A percentile compares a stretch with the other conserved stretches of the same genome.
These are phyloP conservation scores for Monomorium pharaonis DNA, from an alignment of 1,140 invertebrate genomes.

Conservation along the genomic window DNA sequence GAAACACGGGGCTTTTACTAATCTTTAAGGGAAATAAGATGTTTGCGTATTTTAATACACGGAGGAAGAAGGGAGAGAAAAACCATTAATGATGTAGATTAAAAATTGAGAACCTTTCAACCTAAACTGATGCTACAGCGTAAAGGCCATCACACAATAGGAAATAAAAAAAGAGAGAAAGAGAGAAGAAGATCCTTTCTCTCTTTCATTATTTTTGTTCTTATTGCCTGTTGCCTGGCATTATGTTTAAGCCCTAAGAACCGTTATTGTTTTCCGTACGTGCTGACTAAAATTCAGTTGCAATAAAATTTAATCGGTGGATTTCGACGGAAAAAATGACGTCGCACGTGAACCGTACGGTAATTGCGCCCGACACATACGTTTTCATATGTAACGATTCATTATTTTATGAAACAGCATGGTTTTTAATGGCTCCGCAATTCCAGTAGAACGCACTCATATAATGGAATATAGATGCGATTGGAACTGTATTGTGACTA, in stretches of 20 bases:
- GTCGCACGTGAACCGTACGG: background rate
- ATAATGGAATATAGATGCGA: background rate
- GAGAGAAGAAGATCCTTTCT: too few species aligned
- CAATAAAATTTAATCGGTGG: background rate
- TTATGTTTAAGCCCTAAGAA: too few species aligned
- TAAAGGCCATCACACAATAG: too few species aligned
- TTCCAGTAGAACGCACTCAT: too few species aligned
- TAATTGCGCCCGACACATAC: background rate
- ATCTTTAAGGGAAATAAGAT: background rate
- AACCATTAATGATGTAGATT: background rate
- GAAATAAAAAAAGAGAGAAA: too few species aligned
- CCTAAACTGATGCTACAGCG: background rate
- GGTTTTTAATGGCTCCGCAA: background rate
- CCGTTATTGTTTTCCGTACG: background rate
- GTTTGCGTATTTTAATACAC: background rate
- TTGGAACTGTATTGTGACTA: background rate
- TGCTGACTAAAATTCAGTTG: background rate
- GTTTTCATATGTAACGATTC: background rate
- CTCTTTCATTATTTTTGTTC: too few species aligned
- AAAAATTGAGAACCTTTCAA: background rate
- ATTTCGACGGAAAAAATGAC: background rate
- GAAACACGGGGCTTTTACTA: background rate
- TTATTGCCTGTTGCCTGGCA: too few species aligned
- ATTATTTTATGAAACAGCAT: constrained; percentile 17
- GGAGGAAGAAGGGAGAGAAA: too few species aligned